Conservation (phyloP, 2,888 invertebrate species). For the Parnassius mnemosyne region DNA sequence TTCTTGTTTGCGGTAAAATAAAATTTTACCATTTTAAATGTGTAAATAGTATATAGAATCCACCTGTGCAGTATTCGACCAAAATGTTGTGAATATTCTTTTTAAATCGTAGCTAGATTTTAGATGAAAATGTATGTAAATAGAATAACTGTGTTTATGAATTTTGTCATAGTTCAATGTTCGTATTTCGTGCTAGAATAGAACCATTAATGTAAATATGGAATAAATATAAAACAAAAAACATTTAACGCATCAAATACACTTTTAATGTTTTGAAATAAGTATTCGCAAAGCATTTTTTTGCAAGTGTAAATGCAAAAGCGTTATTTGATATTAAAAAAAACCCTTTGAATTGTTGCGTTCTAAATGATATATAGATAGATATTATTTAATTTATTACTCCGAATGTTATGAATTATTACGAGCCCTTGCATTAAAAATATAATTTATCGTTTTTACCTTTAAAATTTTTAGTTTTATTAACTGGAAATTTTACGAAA, state of each 20-base stretch:
- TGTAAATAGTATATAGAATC: slow-evolving; percentile 41
- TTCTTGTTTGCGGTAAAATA: slow-evolving; percentile 19
- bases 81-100: slow-evolving; percentile 60
- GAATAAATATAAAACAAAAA: slow-evolving; percentile 9
- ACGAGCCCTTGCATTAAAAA: too few relatives aligned
- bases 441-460: too few relatives aligned
- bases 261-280: neutral
- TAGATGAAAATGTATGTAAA: slow-evolving; percentile 23
- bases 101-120: slow-evolving; percentile 28
- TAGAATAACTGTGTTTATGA: slow-evolving; percentile 23
- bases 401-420: too few relatives aligned
- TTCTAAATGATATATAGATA: too few relatives aligned
- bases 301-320: neutral
- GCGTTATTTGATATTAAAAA: too few relatives aligned
- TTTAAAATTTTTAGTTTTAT: too few relatives aligned
- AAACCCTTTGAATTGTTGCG: too few relatives aligned
- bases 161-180: slow-evolving; percentile 39
- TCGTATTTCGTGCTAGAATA: slow-evolving; percentile 36
- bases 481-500: too few relatives aligned
- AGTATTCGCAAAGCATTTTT: neutral
- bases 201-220: slow-evolving; percentile 28
- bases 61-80: slow-evolving; percentile 66
- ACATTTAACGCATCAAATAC: slow-evolving; percentile 17
- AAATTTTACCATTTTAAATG: slow-evolving; percentile 30
- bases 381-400: too few relatives aligned